Percentiles rank a stretch among this genome's conserved stretches.
These are phyloP conservation scores for Lithophane ornitopus DNA, from an alignment of 2,888 invertebrate species.

Conservation along the genomic window DNA sequence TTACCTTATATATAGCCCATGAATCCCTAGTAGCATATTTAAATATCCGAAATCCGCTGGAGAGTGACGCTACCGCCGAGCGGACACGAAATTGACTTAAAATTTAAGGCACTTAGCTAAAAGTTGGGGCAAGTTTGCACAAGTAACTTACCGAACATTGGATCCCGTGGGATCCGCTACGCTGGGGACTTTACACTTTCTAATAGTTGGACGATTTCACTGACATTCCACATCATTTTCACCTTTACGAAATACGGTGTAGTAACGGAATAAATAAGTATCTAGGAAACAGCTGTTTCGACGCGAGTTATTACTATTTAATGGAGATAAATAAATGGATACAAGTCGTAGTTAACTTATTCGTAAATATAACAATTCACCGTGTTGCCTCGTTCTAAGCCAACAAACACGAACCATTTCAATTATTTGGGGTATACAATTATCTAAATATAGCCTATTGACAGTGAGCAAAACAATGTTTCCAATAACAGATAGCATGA, in stretches of 20 bases:
- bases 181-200: conserved; percentile 67
- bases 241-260: neutral
- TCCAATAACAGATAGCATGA: conserved; percentile 5
- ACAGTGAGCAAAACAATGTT: conserved; percentile 5
- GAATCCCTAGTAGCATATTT: conserved; percentile 64
- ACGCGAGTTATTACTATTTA: neutral
- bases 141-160: conserved; percentile 76
- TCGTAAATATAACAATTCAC: neutral
- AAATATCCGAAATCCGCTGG: conserved; percentile 72
- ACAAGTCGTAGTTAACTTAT: neutral
- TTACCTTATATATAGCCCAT: conserved; percentile 39
- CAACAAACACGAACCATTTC: conserved; percentile 1
- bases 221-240: conserved; percentile 19
- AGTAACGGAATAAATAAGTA: neutral
- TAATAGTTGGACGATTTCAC: conserved; percentile 40
- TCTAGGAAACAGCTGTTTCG: neutral
- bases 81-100: conserved; percentile 83
- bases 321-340: neutral
- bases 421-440: neutral
- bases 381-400: neutral
- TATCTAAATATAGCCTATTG: neutral
- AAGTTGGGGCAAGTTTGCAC: conserved; percentile 79
- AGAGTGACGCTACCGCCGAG: conserved; percentile 70
- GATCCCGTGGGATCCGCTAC: conserved; percentile 72
- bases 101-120: conserved; percentile 84